Evolutionary conservation across 2,888 invertebrate genomes (phyloP), one percentile per base, ranked within the genome.

Genomic region (Drosophila mettleri): DNA sequence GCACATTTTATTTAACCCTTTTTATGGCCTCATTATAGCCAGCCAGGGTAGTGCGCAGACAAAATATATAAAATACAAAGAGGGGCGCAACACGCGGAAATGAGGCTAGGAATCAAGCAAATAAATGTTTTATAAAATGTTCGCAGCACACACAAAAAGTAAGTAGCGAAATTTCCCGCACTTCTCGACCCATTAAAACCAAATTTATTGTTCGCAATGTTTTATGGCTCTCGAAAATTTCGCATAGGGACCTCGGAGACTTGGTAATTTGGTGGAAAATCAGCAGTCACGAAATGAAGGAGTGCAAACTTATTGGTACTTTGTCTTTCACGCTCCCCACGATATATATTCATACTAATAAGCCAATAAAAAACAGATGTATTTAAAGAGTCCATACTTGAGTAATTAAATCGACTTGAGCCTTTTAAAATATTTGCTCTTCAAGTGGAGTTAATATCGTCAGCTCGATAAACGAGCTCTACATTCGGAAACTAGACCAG

Each of bases 81-180:
- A 52, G 43, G 69, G 68, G 48, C 58, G 64, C 61, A 60, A 62
- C 57, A 60, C 55, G 65, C 77, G 86, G 86, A 86, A 86, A 88
- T 86, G 86, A 80, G 86, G 86, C 88, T 86, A 86, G 80, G 86
- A 86, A 88, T 86, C 86, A 86, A 86, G 86, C 86, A 88, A 86
- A 88, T 86, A 88, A 88, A 86, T 88, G 86, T 88, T 88, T 86
- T 88, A 86, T 86, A 88, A 88, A 86, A 88, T 84, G 88, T 82
- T 86, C 69, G 73, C 79, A 70, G 77, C 63, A 73, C 62, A 76
- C 62, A 67, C 52, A 71, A 61, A 71, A 61, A 72, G 67, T 70
- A 70, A 80, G 74, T 67, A 77, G 67, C 76, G 60, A 68, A 69
- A 70, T 75, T 79, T 74, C 62, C 62, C 62, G 48, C 76, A 66